These are phyloP conservation scores for Himalopsyche kuldschensis DNA, from an alignment of 2,888 invertebrate genomes.

Conservation along the genomic window DNA sequence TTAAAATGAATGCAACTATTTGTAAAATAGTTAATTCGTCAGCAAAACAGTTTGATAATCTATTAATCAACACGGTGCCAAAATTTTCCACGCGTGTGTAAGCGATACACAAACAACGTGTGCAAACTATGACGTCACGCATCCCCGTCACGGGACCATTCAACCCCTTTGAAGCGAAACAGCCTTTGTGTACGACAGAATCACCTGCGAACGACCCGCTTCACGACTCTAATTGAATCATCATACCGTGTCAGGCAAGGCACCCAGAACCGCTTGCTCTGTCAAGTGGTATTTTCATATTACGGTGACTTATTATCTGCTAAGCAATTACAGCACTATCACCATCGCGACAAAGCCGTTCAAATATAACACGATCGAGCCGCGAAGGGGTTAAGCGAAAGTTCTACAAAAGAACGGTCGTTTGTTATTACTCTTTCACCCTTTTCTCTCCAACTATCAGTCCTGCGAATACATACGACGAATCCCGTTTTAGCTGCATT, in stretches of 20 bases:
- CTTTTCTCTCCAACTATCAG: too few species aligned
- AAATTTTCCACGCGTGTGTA: background rate
- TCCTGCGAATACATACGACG: too few species aligned
- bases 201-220: background rate
- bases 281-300: background rate
- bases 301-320: background rate
- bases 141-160: background rate
- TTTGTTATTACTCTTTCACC: too few species aligned
- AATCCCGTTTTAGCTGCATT: too few species aligned
- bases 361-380: background rate
- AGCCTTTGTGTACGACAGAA: background rate
- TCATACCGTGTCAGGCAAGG: background rate
- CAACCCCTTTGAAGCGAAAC: background rate
- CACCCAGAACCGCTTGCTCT: background rate
- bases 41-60: background rate
- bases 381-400: too few species aligned
- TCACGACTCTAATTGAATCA: background rate
- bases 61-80: background rate
- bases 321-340: background rate
- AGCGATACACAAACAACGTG: background rate
- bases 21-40: background rate
- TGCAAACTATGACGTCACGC: background rate
- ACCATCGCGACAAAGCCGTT: background rate
- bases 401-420: too few species aligned
- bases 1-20: too few species aligned